Percentiles rank a stretch among this genome's conserved stretches.
Evolutionary conservation across 2,888 invertebrate species (phyloP).

Genomic region (Monochamus alternatus): DNA sequence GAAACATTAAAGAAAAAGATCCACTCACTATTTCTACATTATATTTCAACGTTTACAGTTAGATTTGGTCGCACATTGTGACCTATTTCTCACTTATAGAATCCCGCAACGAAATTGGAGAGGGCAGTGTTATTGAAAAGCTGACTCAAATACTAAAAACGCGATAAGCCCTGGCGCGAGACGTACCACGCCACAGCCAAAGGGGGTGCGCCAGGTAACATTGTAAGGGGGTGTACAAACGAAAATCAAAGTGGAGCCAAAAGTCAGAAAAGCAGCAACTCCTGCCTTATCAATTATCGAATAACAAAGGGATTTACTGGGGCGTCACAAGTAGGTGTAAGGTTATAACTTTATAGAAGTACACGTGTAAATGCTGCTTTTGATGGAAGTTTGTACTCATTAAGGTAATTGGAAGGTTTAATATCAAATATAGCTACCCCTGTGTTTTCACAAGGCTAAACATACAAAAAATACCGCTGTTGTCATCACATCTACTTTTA

Average conservation of each 20-base stretch:
- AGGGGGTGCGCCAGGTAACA: background rate
- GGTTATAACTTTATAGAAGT: background rate
- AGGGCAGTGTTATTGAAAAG: background rate
- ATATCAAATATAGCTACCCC: too few relatives aligned
- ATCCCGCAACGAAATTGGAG: background rate
- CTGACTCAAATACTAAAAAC: constrained; percentile 6
- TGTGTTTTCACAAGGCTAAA: too few relatives aligned
- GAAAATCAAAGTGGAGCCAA: constrained; percentile 16
- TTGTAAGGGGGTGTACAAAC: background rate
- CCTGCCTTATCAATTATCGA: constrained; percentile 41
- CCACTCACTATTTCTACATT: too few relatives aligned
- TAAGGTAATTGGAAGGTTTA: too few relatives aligned
- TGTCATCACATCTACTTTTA: too few relatives aligned
- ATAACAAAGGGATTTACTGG: constrained; percentile 17
- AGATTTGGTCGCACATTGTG: too few relatives aligned
- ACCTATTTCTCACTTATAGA: too few relatives aligned
- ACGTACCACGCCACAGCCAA: background rate
- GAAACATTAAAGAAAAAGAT: too few relatives aligned
- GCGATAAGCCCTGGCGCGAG: background rate
- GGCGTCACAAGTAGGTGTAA: background rate
- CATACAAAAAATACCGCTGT: too few relatives aligned
- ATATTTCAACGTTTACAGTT: too few relatives aligned
- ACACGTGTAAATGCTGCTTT: background rate
- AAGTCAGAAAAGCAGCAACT: constrained; percentile 15
- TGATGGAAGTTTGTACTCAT: constrained; percentile 1